Evolutionary conservation across 2,113 vertebrate genomes (phyloP), one percentile per base, ranked within the genome.

Genomic region (Hyperopisus bebe): DNA sequence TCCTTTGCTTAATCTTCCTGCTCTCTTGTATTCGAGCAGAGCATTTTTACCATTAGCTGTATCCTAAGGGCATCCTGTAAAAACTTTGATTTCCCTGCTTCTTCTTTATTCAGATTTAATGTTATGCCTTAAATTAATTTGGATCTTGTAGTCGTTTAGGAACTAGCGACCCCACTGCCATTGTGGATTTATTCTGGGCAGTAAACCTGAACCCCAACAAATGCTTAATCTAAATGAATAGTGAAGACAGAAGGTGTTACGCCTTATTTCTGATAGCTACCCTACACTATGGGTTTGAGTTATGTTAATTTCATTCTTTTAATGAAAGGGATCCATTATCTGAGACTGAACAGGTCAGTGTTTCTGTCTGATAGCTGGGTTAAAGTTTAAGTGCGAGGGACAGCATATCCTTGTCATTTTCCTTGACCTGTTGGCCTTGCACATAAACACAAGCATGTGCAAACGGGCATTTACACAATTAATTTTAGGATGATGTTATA

Each of bases 1-100:
- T 86, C 83, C 21, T 86, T 48, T 27, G n/a, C 47, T 86, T 86
- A 47, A 86, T 86, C 44, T 86, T 50, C 47, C 83, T 48, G 83
- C 46, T 86, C 44, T 86, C 44, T 50, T 31, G 47, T 42, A 44
- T 85, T 85, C 48, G 44, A 86, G 24, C 47, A 47, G 46, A 86
- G 83, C 21, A 27, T 50, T 27, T 85, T 50, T 86, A 86, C 83
- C 83, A 50, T 13, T 86, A 86, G 83, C 82, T 50, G 46, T 50
- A 15, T 80, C 74, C 74, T 80, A 80, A 42, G 35, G 74, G 74
- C 74, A 80, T 39, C 62, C n/a, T 80, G 11, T 27, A 27, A 48
- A 85, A 85, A 85, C 42, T 86, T 47, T 47, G 83, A 50, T 27
- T 35, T 80, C 7, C 35, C 35, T 80, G 31, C 44, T 85, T 27